Base-by-base conservation (phyloP, 2,797 vertebrate species). In the Schizopygopsis pylzovi region DNA sequence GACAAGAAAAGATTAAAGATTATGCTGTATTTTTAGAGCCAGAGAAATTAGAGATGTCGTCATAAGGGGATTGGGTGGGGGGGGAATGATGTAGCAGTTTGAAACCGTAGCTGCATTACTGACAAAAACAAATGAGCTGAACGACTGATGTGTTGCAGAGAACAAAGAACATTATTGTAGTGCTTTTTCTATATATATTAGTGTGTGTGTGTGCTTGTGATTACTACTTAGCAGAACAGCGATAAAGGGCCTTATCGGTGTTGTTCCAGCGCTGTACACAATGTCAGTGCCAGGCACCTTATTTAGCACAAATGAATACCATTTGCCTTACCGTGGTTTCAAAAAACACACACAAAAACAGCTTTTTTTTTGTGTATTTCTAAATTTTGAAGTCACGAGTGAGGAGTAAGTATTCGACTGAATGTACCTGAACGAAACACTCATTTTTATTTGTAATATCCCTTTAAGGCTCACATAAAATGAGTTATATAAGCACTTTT, bases 181-280 rank as follows among this genome's bases (percentile, higher is more conserved):
- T 87, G 81, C 86, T 84, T 71, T 73, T 28, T 43, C 39, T 63
- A 22, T 33, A 10, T 65, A 78, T 85, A 70, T 90, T 89, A 86
- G 79, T 78, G 52, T 56, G 20, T 28, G 20, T 28, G 63, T 86
- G 82, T 47, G 85, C 84, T 59, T 87, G 83, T 85, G 63, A 67
- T 7, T 37, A 67, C 6, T 28, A 37, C 84, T 90, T 86, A 85
- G 87, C 80, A 78, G 85, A 20, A 22, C 79, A 89, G 43, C 49
- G 92, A 92, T 92, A 91, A 92, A 88, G 86, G 73, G 68, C 37
- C 90, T 92, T 94, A 93, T 94, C 93, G 70, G 90, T 91, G 73
- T 85, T 63, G 82, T 85, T 79, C 70, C 90, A 89, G 33, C 86
- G 88, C 89, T 41, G 89, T 86, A 90, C 90, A 54, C 84, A 73